Conservation (phyloP, 2,888 invertebrate species). For the Acanthosepion lycidas region DNA sequence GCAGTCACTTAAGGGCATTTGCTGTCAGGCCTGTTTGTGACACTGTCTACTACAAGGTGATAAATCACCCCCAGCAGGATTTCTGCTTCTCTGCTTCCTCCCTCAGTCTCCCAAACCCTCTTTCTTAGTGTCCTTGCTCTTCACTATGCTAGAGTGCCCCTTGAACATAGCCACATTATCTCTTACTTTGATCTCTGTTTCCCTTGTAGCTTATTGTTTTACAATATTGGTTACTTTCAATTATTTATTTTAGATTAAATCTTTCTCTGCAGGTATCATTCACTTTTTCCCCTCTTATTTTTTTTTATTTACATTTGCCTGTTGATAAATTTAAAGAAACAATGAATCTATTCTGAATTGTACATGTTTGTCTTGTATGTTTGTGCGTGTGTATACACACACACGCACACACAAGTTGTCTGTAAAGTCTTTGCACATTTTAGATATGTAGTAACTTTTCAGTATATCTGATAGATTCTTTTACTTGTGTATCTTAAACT, state of each 20-base stretch:
- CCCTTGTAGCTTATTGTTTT: background rate
- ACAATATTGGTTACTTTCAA: background rate
- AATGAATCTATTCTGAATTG: too few species aligned
- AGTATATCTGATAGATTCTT: too few species aligned
- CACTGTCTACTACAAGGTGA: background rate
- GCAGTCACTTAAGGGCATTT: background rate
- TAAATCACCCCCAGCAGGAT: too few species aligned
- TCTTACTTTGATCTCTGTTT: background rate
- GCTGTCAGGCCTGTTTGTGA: background rate
- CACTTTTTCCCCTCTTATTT: background rate
- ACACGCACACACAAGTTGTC: too few species aligned
- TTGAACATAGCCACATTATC: background rate
- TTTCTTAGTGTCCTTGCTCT: background rate
- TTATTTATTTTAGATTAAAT: background rate
- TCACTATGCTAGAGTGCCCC: background rate
- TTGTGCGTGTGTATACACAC: too few species aligned
- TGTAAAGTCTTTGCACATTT: too few species aligned
- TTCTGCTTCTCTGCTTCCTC: background rate
- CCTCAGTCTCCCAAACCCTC: background rate
- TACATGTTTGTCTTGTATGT: too few species aligned
- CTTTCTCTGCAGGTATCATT: background rate
- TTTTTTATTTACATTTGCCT: background rate
- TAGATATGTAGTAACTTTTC: too few species aligned
- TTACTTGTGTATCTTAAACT: too few species aligned
- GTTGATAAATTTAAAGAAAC: too few species aligned